Percentiles rank a stretch among this genome's conserved stretches.
Evolutionary conservation across 2,797 vertebrate species (phyloP).

Genomic region (Argya squamiceps): DNA sequence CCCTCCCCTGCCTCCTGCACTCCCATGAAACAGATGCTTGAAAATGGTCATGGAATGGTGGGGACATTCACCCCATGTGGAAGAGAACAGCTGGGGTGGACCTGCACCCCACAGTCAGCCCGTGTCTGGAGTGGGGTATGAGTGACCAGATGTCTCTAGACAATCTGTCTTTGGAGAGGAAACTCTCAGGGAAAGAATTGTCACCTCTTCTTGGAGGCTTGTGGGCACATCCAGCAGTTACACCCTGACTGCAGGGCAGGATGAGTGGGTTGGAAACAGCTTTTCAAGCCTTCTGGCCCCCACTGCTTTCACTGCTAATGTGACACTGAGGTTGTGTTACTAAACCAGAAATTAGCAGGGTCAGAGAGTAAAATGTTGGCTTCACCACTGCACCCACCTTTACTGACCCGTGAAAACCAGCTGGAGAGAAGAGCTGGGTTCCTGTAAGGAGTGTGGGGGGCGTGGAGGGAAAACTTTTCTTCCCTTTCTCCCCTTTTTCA

Average conservation of each 20-base stretch:
- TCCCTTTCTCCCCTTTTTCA: neutral
- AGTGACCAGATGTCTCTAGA: neutral
- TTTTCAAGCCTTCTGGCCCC: neutral
- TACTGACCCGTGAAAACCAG: neutral
- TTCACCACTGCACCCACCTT: neutral
- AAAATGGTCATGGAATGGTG: neutral
- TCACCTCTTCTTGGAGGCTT: neutral
- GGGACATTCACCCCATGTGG: rapidly evolving
- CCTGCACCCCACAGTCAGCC: neutral
- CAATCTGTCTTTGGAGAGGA: neutral
- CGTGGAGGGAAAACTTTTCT: neutral
- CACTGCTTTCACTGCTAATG: neutral
- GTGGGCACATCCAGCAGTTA: neutral
- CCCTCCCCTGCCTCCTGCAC: neutral
- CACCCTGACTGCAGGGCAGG: neutral
- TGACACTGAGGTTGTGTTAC: neutral
- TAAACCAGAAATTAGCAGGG: neutral
- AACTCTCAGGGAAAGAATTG: neutral
- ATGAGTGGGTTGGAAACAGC: neutral
- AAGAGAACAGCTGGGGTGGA: neutral
- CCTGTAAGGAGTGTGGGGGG: neutral
- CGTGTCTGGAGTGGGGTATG: rapidly evolving
- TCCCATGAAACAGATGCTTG: neutral
- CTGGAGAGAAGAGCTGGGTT: neutral
- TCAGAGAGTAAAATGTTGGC: neutral